Percentiles rank a stretch among this genome's conserved stretches.
Evolutionary conservation across 2,797 vertebrate species (phyloP).

Genomic region (Bothrops alternatus): DNA sequence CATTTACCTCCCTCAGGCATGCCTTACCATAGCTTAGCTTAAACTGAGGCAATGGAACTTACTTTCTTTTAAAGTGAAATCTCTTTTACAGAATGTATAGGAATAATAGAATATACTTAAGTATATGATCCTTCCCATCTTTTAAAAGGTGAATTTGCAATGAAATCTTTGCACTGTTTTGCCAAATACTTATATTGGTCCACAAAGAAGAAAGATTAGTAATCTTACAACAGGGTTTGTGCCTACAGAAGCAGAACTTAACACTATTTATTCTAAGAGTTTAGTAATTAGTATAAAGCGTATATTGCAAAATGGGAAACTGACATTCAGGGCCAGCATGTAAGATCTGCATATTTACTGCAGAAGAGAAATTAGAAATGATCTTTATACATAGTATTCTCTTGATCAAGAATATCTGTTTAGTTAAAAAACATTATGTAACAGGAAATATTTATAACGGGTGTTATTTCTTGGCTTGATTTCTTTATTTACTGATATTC

Average conservation of each 20-base stretch:
- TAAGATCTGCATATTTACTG: background rate
- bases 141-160: background rate
- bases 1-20: too few relatives aligned
- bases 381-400: background rate
- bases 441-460: constrained; percentile 43
- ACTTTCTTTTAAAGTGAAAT: background rate
- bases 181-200: background rate
- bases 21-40: background rate
- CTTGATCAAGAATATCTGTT: constrained; percentile 31
- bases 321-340: background rate
- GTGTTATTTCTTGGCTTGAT: constrained; percentile 28
- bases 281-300: background rate
- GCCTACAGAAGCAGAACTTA: background rate
- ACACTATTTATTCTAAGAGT: background rate
- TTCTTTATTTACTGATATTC: background rate
- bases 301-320: background rate
- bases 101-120: background rate
- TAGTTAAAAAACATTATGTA: constrained; percentile 36
- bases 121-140: background rate
- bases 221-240: background rate
- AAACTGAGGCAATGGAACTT: background rate
- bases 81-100: background rate
- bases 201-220: background rate
- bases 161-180: background rate
- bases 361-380: background rate